Evolutionary conservation across 2,113 vertebrate genomes (phyloP), one percentile per base, ranked within the genome.

Genomic region (Anguilla japonica): DNA sequence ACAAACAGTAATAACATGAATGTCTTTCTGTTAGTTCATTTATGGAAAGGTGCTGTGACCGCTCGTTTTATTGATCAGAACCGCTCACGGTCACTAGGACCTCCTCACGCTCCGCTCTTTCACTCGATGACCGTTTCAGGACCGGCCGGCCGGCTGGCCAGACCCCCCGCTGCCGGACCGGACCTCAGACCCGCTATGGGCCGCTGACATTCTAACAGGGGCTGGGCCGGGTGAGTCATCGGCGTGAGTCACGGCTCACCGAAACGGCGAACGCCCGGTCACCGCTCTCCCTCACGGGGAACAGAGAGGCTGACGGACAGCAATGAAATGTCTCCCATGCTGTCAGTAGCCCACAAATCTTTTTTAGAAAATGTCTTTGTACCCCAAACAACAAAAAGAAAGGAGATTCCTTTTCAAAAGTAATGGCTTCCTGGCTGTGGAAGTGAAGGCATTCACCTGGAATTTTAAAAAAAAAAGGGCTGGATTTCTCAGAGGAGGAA

Each of bases 201-300:
- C 39, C n/a, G 79, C 75, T 84, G 81, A 71, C 63, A 78, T 86
- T 83, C 20, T 14, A 5, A 26, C 22, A 39, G 11, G 0, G 50
- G 78, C 56, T 4, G 2, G 79, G 87, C 39, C 1, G n/a, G 29
- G 83, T 41, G 75, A 87, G 63, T 79, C 84, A 81, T 60, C 43
- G 57, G n/a, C 22, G 80, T 67, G 83, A 81, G 22, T 84, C 79
- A 80, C 56, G 26, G 39, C 82, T 7, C 63, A 41, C 79, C 67
- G 3, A 67, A 34, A 34, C 34, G 34, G 53, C 41, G 2, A 26
- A 40, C 41, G n/a, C 15, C 41, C 71, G 14, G 43, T 13, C 84
- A 85, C 13, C 50, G 11, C 50, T 53, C 50, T 53, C 50, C 7
- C 50, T 53, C 50, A 53, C 8, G 11, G 34, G 50, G 50, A 53